Base-by-base conservation (phyloP, 1,140 invertebrate species). In the Drosophila paulistorum region DNA sequence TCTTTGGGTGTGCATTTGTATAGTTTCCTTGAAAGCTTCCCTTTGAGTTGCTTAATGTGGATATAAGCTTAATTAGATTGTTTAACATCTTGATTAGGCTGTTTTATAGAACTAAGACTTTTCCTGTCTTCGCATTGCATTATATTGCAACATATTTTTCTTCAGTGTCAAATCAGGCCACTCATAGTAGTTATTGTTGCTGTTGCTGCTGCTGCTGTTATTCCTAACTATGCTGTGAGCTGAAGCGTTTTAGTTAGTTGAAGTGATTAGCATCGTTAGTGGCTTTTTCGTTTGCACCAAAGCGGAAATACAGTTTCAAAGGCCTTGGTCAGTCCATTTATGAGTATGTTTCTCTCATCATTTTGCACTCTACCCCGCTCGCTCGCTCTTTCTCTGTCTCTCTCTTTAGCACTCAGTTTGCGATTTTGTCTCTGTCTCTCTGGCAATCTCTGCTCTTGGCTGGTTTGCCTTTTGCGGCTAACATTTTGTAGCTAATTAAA, bases 231-330 rank as follows among this genome's bases (percentile, higher is more conserved):
- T 74, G 64, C 57, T 78, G 82, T 69, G 60, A 81, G 68, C 65
- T 81, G 82, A 81, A 81, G 81, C 81, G 78, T 81, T 85, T 86
- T 77, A 85, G 81, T 86, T 85, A 86, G 81, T 81, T 85, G 82
- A 86, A 85, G 81, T 85, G 78, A 85, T 85, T 86, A 85, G 82
- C 78, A 86, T 85, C 81, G 82, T 85, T 86, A 86, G 81, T 85
- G 81, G 81, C 81, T 86, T 81, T 84, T 84, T 81, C 78, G 74
- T 85, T 84, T 74, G 81, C 77, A 84, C 51, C 77, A 71, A 81
- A 74, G 81, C 81, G 81, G 81, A 84, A 84, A 83, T 77, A 74
- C 81, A 71, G 74, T 67, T 85, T 58, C 77, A 77, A 81, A 69
- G 77, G 62, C 65, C 74, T 85, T 84, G 81, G 81, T 83, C 80